Conservation (phyloP, 2,888 invertebrate species). For the Podabrus alpinus region DNA sequence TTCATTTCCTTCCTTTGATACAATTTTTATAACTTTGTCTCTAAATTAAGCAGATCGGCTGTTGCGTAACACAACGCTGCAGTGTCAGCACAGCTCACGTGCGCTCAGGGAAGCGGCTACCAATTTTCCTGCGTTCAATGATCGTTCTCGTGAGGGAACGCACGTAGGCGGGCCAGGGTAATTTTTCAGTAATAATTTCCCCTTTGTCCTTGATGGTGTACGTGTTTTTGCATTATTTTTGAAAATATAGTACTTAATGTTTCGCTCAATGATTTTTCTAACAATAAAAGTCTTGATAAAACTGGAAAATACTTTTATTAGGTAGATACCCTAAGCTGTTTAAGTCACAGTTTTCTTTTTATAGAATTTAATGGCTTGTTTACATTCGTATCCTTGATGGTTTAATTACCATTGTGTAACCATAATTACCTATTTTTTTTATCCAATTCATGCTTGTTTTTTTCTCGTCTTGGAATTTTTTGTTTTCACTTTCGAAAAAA, state of each 20-base stretch:
- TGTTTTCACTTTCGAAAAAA: neutral
- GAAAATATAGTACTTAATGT: neutral
- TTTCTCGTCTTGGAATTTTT: neutral
- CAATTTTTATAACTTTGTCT: neutral
- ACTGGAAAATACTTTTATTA: neutral
- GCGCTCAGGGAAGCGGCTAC: neutral
- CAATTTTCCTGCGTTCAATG: neutral
- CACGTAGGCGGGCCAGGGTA: neutral
- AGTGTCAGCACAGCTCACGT: neutral
- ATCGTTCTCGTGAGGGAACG: neutral
- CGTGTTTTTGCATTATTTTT: neutral
- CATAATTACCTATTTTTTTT: slow-evolving; percentile 13
- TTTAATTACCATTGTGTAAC: slow-evolving; percentile 9
- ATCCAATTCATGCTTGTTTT: neutral
- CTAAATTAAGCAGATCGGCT: neutral
- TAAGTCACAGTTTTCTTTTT: slow-evolving; percentile 1
- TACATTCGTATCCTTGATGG: slow-evolving; percentile 9
- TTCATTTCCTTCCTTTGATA: slow-evolving; percentile 13
- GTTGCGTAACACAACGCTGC: neutral
- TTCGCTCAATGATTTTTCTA: neutral
- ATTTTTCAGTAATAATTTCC: neutral
- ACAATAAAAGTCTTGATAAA: neutral
- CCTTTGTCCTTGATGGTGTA: neutral
- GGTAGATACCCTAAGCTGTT: neutral
- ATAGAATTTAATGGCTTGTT: slow-evolving; percentile 5